These are phyloP conservation scores for Parnassius orleans DNA, from an alignment of 2,888 invertebrate species.

Conservation along the genomic window DNA sequence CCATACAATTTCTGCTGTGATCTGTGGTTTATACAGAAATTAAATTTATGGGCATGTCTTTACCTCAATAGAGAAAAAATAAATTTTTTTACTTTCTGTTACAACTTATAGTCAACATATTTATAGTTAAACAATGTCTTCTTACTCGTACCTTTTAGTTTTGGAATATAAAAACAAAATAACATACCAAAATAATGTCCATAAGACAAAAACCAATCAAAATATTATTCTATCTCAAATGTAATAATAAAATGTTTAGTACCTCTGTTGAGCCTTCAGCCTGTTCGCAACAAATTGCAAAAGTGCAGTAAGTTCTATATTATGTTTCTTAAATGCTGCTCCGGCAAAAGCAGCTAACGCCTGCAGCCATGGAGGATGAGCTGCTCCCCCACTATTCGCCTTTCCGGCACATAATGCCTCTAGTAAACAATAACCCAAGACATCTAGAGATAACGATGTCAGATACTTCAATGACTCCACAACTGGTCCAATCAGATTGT, in stretches of 20 bases:
- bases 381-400: conserved; percentile 86
- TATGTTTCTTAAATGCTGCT: conserved; percentile 97
- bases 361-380: conserved; percentile 96
- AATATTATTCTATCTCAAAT: background rate
- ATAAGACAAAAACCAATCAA: background rate
- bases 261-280: conserved; percentile 97
- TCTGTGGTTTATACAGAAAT: too few species aligned
- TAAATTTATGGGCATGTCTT: too few species aligned
- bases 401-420: conserved; percentile 85
- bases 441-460: conserved; percentile 96
- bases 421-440: conserved; percentile 96
- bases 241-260: background rate
- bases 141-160: too few species aligned
- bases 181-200: too few species aligned
- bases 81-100: too few species aligned
- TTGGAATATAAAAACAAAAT: too few species aligned
- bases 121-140: too few species aligned
- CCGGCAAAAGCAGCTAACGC: conserved; percentile 98
- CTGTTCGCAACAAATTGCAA: conserved; percentile 98
- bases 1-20: too few species aligned
- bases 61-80: too few species aligned
- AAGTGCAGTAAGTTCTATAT: conserved; percentile 96
- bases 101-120: too few species aligned
- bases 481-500: conserved; percentile 96
- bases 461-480: conserved; percentile 98